phyloP scores from a whole-genome alignment of 1,140 invertebrate genomes.

The Melipona quadrifasciata region DNA sequence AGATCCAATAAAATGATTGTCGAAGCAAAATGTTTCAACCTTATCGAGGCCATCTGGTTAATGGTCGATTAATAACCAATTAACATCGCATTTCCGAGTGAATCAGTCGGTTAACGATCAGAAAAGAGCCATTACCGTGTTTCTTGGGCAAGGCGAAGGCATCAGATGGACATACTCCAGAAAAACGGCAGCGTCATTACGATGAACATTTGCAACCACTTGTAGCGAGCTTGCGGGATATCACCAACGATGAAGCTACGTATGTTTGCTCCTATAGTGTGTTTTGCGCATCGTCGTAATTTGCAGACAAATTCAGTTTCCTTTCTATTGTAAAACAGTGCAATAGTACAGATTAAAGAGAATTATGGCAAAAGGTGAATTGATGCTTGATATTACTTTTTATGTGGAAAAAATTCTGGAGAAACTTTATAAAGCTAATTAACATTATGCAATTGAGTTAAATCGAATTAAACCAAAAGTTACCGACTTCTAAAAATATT shows the following conservation, averaged over 20 bases:
- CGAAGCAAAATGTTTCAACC: not conserved
- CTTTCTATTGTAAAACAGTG: not conserved
- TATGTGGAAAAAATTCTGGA: not conserved
- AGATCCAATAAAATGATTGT: not conserved
- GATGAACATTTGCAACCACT: conserved; percentile 37
- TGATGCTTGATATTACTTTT: not conserved
- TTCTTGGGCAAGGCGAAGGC: not conserved
- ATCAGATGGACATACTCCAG: conserved; percentile 17
- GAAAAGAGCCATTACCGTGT: conserved; percentile 20
- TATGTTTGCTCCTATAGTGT: not conserved
- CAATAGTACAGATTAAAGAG: not conserved
- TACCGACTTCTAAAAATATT: too few relatives aligned
- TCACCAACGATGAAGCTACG: not conserved
- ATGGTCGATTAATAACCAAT: conserved; percentile 33
- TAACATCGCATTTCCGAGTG: conserved; percentile 18
- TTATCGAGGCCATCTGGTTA: conserved; percentile 1
- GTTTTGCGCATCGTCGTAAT: not conserved
- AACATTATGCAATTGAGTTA: too few relatives aligned
- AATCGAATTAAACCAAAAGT: too few relatives aligned
- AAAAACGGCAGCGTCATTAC: conserved; percentile 35
- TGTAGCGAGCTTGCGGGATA: conserved; percentile 15
- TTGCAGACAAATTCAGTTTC: not conserved
- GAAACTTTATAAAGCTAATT: not conserved
- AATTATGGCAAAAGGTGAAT: not conserved
- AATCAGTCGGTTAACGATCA: conserved; percentile 29